Evolutionary conservation across 2,888 invertebrate species (phyloP).

Genomic region (Aphrophora alni): DNA sequence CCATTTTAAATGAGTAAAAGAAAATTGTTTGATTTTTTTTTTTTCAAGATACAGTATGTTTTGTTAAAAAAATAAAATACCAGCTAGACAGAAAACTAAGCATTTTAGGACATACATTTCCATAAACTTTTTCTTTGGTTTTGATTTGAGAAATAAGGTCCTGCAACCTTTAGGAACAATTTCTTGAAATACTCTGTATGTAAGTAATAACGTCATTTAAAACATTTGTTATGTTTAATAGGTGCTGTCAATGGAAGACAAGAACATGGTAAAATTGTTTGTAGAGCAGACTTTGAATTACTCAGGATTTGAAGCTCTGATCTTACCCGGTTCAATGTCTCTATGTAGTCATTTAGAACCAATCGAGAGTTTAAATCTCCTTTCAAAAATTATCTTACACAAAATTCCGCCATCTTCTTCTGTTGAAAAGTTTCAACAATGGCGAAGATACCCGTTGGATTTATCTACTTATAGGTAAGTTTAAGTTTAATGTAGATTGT

Average conservation of each 20-base stretch:
- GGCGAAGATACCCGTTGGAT: conserved; percentile 8
- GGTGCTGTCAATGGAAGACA: conserved; percentile 54
- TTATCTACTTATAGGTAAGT: conserved; percentile 18
- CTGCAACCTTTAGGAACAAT: too few relatives aligned
- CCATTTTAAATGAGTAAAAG: too few relatives aligned
- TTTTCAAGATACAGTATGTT: too few relatives aligned
- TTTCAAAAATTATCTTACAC: conserved; percentile 41
- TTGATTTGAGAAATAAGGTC: too few relatives aligned
- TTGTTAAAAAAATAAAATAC: too few relatives aligned
- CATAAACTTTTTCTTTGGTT: too few relatives aligned
- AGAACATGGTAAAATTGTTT: conserved; percentile 54
- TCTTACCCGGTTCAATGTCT: conserved; percentile 71
- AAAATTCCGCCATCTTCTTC: conserved; percentile 41
- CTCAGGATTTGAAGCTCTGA: conserved; percentile 64
- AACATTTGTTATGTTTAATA: conserved; percentile 14
- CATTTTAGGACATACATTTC: too few relatives aligned
- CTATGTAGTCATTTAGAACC: conserved; percentile 40
- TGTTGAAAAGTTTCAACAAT: conserved; percentile 23
- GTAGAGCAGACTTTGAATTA: conserved; percentile 45
- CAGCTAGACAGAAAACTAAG: too few relatives aligned
- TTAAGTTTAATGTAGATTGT: not conserved
- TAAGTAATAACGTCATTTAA: too few relatives aligned
- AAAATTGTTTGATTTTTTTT: too few relatives aligned
- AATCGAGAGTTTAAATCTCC: conserved; percentile 31
- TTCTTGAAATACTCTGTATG: too few relatives aligned